Conservation (phyloP, 2,797 vertebrate genomes). For the Falco novaeseelandiae region DNA sequence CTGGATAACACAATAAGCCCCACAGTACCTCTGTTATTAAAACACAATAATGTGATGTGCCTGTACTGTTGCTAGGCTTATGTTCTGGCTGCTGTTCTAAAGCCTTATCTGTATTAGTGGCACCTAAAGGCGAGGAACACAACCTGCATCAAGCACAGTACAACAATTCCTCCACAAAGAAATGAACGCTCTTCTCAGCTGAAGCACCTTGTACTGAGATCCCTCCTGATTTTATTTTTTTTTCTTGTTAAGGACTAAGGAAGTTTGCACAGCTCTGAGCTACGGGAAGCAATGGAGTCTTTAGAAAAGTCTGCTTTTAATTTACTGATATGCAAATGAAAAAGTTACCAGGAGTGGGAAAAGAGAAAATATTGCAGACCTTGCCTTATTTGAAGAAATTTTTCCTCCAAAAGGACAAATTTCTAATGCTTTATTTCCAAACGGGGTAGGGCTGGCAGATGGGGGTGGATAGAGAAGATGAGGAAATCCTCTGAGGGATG, state of each 20-base stretch:
- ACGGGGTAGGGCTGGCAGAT: too few relatives aligned
- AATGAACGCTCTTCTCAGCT: neutral
- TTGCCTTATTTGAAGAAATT: neutral
- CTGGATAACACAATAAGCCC: neutral
- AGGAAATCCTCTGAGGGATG: neutral
- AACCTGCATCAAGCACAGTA: neutral
- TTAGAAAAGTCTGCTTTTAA: neutral
- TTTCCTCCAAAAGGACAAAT: neutral
- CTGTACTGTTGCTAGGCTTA: neutral
- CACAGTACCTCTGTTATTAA: conserved; percentile 9
- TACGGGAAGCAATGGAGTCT: neutral
- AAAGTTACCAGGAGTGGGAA: neutral
- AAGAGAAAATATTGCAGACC: neutral
- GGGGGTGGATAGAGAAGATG: neutral
- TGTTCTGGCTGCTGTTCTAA: neutral
- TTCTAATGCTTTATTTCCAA: neutral
- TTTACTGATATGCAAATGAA: neutral
- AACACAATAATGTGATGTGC: neutral
- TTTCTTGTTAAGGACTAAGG: neutral
- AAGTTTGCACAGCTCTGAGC: neutral
- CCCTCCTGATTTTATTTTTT: rapidly evolving
- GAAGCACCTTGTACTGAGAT: neutral
- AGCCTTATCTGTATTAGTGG: neutral
- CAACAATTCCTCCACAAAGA: neutral
- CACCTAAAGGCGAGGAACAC: neutral